Evolutionary conservation across 2,888 invertebrate genomes (phyloP).

Genomic region (Osedax fenrisi): DNA sequence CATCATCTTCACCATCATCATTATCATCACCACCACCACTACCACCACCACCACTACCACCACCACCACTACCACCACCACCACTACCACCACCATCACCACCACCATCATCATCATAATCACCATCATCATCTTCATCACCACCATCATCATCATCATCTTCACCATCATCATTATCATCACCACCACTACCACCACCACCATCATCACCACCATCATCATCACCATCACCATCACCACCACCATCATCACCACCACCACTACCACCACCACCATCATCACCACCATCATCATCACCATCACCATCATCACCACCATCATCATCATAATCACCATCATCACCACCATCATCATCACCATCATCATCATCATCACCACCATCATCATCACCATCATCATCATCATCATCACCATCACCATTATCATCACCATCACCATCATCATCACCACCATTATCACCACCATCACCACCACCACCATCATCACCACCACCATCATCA

Average conservation of each 20-base stretch:
- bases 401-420: no score
- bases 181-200: background rate
- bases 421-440: no score
- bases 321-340: no score
- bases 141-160: slow-evolving; percentile 1
- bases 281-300: no score
- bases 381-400: no score
- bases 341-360: no score
- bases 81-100: no score
- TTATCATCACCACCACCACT: background rate
- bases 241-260: slow-evolving; percentile 23
- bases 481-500: background rate
- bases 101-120: no score
- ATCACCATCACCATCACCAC: background rate
- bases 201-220: slow-evolving; percentile 12
- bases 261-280: slow-evolving; percentile 15
- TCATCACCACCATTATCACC: no score
- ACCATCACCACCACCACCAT: no score
- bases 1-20: background rate
- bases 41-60: background rate
- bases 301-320: no score
- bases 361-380: no score
- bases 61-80: background rate
- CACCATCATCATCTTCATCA: slow-evolving; percentile 22
- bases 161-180: slow-evolving; percentile 3